Evolutionary conservation across 2,888 invertebrate species (phyloP), one percentile per base, ranked within the genome.

Genomic region (Rhamphomyia laevipes): DNA sequence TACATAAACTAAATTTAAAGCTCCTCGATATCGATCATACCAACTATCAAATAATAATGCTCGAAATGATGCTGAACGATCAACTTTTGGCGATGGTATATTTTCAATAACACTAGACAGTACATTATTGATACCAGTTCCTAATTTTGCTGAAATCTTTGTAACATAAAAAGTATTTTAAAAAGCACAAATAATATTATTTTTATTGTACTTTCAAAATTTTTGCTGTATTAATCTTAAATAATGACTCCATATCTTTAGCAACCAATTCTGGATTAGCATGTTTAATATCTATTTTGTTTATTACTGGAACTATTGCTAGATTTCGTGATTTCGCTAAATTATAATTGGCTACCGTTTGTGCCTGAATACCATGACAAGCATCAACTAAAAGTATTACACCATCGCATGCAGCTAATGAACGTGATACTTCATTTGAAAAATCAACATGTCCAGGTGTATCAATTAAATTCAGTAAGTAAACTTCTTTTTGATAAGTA

Each of bases 371-470:
- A 10, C 88, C 88, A 75, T 94, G 91, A 71, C 94, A 95, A 1
- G 97, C 94, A 73, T 97, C 97, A 0, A 99, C 91, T 46, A 99
- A 71, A 48, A 99, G 74, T 55, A 99, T 80, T 1, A 93, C 96
- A 11, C 96, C 96, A 74, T 96, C 91, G 64, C 94, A 96, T 44
- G 93, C 92, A 51, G 86, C 78, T 48, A 97, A 74, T 45, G 95
- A 95, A 48, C 96, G 76, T 1, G 88, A 82, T 55, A 84, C 96
- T 77, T 97, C 96, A 73, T 90, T 93, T 15, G 88, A 84, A 70
- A 97, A 97, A 70, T 99, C 97, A 1, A 96, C 96, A 77, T 97
- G 97, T 3, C 97, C 95, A 6, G 97, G 97, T 16, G 97, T 97
- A 67, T 99, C 97, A 59, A 99, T 95, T 21, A 97, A 77, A 70